Conservation (phyloP, 2,113 vertebrate genomes). For the Erpornis zantholeuca region DNA sequence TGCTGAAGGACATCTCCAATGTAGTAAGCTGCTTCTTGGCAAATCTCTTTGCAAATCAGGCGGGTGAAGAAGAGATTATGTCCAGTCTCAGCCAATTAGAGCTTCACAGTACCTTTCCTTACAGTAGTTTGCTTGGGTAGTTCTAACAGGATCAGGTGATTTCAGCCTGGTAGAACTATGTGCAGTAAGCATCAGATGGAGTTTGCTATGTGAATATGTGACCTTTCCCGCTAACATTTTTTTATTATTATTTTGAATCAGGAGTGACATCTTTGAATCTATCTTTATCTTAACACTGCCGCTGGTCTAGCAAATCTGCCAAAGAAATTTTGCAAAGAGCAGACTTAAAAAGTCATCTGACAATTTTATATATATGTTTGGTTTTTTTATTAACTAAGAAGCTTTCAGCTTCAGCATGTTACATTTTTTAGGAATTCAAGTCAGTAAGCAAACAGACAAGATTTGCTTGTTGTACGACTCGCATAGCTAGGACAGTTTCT, state of each 20-base stretch:
- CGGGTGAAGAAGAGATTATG: conserved; percentile 15
- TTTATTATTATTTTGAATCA: neutral
- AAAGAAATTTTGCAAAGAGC: neutral
- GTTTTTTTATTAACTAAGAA: neutral
- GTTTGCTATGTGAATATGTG: neutral
- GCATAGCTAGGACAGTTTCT: neutral
- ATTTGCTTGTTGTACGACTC: neutral
- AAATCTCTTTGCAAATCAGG: conserved; percentile 1
- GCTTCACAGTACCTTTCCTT: neutral
- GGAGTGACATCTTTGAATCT: neutral
- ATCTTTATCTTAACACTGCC: neutral
- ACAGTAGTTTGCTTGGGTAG: neutral
- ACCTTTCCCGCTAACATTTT: neutral
- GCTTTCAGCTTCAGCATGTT: neutral
- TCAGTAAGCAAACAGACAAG: neutral
- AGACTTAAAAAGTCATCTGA: conserved; percentile 24
- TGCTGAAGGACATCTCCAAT: neutral
- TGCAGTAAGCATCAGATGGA: neutral
- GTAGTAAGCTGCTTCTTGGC: neutral
- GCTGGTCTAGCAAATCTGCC: neutral
- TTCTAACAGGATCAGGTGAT: conserved; percentile 12
- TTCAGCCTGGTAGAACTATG: neutral
- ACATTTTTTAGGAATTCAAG: neutral
- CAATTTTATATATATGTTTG: no score
- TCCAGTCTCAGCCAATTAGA: neutral